Evolutionary conservation across 2,113 vertebrate genomes (phyloP).

Genomic region (Rhinolophus sinicus): DNA sequence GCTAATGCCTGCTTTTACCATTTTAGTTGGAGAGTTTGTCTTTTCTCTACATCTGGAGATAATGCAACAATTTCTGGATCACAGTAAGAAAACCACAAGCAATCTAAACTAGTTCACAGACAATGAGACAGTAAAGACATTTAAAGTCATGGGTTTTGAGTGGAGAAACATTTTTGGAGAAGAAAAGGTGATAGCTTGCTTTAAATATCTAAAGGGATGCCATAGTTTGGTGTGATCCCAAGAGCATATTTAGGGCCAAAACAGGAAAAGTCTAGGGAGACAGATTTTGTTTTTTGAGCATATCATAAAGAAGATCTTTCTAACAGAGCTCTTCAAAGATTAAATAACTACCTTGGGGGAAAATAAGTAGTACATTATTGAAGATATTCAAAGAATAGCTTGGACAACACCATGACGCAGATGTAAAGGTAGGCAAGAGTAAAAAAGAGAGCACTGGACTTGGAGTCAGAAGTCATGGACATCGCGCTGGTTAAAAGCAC

Average conservation of each 20-base stretch:
- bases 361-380: not conserved
- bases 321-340: not conserved
- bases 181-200: not conserved
- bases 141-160: not conserved
- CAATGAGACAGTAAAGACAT: not conserved
- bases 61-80: not conserved
- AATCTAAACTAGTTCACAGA: not conserved
- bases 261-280: not conserved
- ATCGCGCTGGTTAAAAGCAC: not conserved
- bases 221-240: not conserved
- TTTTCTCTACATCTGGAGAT: not conserved
- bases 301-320: constrained; percentile 7
- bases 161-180: not conserved
- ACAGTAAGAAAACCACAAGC: not conserved
- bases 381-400: not conserved
- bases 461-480: constrained; percentile 58
- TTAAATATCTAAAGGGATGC: not conserved
- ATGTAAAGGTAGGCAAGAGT: not conserved
- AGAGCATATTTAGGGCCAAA: constrained; percentile 19
- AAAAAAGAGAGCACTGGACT: constrained; percentile 54
- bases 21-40: not conserved
- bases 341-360: not conserved
- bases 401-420: not conserved
- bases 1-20: not conserved
- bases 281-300: constrained; percentile 1